Evolutionary conservation across 2,113 vertebrate species (phyloP), one percentile per base, ranked within the genome.

Genomic region (Stigmatopora argus): DNA sequence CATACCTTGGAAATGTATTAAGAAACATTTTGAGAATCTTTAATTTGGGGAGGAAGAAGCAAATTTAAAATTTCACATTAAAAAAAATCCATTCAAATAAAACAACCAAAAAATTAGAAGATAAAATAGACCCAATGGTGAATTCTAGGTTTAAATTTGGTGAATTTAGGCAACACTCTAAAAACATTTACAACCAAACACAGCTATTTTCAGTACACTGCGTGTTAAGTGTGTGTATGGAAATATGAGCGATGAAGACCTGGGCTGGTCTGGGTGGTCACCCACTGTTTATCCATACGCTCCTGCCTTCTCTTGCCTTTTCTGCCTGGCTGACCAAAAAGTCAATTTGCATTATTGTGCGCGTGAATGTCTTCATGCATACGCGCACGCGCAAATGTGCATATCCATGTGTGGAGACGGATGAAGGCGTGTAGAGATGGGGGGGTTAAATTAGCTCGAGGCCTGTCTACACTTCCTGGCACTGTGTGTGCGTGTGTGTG

Each of bases 381-480:
- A 66, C 31, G 58, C 34, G 55, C 34, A 38, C 23, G 18, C 69
- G 66, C 49, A 38, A 61, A 57, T 61, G 62, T 61, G 61, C 49
- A 62, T 66, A 14, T 57, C 26, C 26, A 62, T 67, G 73, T 38
- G 60, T 21, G n/a, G 41, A 23, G 66, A 45, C 0, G 64, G 44
- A 59, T 18, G 12, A 38, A 9, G 63, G 38, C 7, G 53, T 10
- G 41, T 21, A 7, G 21, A 15, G 18, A n/a, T 26, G 19, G 89
- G 38, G 62, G 18, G 62, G 53, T 35, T 89, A 81, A 85, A 89
- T 92, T 93, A 82, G 90, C 93, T 92, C 68, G 79, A 82, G 92
- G 89, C 89, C 89, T 92, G 91, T 91, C 90, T 92, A 88, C 87
- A 86, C 89, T 87, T 88, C 88, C 89, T 91, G 83, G 85, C 87